Base-by-base conservation (phyloP, 1,140 invertebrate genomes). In the Macrotrachela quadricornifera region DNA sequence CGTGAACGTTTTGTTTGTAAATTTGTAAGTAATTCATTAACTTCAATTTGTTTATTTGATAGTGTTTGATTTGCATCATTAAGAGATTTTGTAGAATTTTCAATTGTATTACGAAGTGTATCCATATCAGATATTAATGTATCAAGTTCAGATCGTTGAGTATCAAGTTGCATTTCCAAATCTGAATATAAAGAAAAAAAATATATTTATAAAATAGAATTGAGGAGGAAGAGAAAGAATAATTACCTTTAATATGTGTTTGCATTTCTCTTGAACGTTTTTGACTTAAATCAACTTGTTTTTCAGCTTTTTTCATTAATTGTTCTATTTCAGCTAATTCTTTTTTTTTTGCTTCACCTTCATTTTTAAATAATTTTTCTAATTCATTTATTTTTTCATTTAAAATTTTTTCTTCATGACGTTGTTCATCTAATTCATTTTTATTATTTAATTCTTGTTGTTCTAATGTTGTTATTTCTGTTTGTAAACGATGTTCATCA, bases 251-350 rank as follows among this genome's bases (percentile, higher is more conserved):
- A 8, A 30, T 30, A 30, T 30, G 21, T 30, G 21, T 56, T 16
- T 59, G 50, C 40, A 50, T 57, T 49, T 53, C 21, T 47, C 50
- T 21, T 11, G 54, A 56, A 3, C 74, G 72, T 64, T 83, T 79
- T 64, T 85, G 80, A 14, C 80, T 75, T 58, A 81, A 77, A 61
- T 83, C 79, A 79, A 84, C 85, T 57, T 80, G 76, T 51, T 75
- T 75, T 38, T 75, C 74, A 57, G 81, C 81, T 50, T 78, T 74
- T 30, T 82, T 80, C 0, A 80, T 63, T 46, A 61, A 60, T 51
- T 66, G 66, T 57, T 66, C 67, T 11, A 58, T 55, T 43, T 60
- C 57, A 1, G 56, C 56, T 12, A 67, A 56, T 21, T 56, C 58
- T 38, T 60, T 49, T 63, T 83, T 77, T 79, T 80, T 48, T 77